Evolutionary conservation across 2,113 vertebrate species (phyloP), one percentile per base, ranked within the genome.

Genomic region (Columbina picui): DNA sequence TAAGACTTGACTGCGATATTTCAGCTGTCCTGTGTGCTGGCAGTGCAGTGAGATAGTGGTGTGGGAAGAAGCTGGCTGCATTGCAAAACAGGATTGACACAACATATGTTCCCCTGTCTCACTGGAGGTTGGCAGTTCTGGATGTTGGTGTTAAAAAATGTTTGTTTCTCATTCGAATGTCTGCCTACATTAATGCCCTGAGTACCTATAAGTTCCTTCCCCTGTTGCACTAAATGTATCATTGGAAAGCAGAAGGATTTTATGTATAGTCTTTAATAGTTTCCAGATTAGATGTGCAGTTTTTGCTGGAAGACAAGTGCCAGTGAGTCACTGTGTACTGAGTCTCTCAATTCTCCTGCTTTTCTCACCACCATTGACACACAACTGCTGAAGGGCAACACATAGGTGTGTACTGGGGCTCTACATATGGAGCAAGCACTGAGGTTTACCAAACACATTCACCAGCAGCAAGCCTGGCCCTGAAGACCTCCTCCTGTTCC

Each of bases 261-360:
- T 52, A 67, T 12, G 2, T 14, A 53, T 93, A 63, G 32, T 75
- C 84, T 53, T 68, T 20, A 55, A 84, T 80, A 56, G 7, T 3
- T 75, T 30, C 14, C 9, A 56, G 39, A 49, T 20, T 13, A 77
- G 17, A 57, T 19, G 14, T 10, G 7, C 18, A 10, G 18, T 56
- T 88, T 84, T 59, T 82, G 29, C 61, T 60, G 0, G 0, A 0
- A 1, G 29, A 27, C 9, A 38, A 67, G 14, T 0, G 0, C 23
- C 15, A 9, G 13, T 36, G 29, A 47, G n/a, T 36, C 73, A 43
- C 5, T 4, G 23, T 14, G 8, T 64, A 16, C 45, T 29, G 38
- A 67, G 38, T 5, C 4, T 43, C 50, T 10, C 18, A 52, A 26
- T 4, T 5, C 4, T 19, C 13, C 25, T 23, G 55, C 29, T 49